Evolutionary conservation across 2,888 invertebrate species (phyloP), one percentile per base, ranked within the genome.

Genomic region (Invenusta paracnida): DNA sequence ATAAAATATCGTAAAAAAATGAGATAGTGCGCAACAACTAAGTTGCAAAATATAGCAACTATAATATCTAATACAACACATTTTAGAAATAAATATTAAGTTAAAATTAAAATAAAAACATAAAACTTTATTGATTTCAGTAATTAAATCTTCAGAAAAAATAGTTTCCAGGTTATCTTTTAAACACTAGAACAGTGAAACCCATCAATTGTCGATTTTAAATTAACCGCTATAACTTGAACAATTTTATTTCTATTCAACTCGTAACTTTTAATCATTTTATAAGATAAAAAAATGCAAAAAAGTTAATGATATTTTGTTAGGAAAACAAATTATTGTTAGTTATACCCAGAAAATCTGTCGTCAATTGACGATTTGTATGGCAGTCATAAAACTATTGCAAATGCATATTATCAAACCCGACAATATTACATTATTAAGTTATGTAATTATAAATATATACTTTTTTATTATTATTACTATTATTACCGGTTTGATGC

Each of bases 331-430:
- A 48, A 5, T 48, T 5, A 48, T 48, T 48, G 48, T 17, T 48
- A 48, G 48, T 73, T 73, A 73, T 73, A 25, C 73, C 27, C 23
- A 73, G 73, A 73, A 73, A 2, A 73, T 2, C 73, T 5, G 23
- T 23, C 73, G 27, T 73, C 73, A 73, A 73, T 73, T 73, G 73
- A 73, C 73, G 27, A 73, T 73, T 73, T 73, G 48, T 5, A 17
- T 48, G 17, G 5, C 17, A 48, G 5, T 48, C 48, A 48, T 48
- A 48, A 48, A 48, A 48, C 5, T 48, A 17, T 48, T 17, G 17
- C 48, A 48, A 48, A 48, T 48, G 48, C 17, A 48, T 48, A 48
- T 48, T 48, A 48, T 5, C 48, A 48, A 48, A 48, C 48, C 5
- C 48, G 17, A 48, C 48, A 11, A 48, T 48, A 48, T 48, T 48